Percentiles rank a stretch among this genome's conserved stretches.
phyloP scores from a whole-genome alignment of 2,113 vertebrate genomes.

The Istiophorus platypterus region DNA sequence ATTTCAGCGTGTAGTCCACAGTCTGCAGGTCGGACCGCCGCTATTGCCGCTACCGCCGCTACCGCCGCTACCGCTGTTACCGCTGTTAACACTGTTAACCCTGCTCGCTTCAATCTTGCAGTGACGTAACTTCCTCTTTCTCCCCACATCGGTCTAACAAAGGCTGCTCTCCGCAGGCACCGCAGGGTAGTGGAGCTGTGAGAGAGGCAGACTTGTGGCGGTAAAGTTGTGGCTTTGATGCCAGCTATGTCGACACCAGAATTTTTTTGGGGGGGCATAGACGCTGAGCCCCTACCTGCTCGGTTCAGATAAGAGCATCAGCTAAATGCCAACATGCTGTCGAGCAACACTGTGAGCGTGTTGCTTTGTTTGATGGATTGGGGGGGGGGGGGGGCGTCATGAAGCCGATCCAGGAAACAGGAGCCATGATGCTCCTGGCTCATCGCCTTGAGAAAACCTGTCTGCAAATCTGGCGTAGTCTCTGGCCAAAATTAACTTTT shows the following conservation, averaged over 20 bases:
- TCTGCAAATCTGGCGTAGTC: conserved; percentile 1
- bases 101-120: conserved; percentile 1
- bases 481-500: conserved; percentile 23
- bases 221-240: conserved; percentile 38
- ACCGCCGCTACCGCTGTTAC: background rate
- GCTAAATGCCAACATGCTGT: background rate
- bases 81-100: background rate
- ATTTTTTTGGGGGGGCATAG: background rate
- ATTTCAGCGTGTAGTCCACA: conserved; percentile 13
- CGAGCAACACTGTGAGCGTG: conserved; percentile 23
- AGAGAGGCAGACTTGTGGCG: conserved; percentile 9
- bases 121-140: background rate
- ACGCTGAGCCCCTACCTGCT: conserved; percentile 52
- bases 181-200: conserved; percentile 4
- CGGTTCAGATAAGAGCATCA: conserved; percentile 54
- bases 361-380: conserved; percentile 29
- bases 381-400: background rate
- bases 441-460: conserved; percentile 18
- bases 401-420: conserved; percentile 14
- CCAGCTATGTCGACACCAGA: background rate
- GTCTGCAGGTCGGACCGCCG: conserved; percentile 12
- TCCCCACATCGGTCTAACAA: background rate
- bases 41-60: background rate
- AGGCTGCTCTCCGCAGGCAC: conserved; percentile 37
- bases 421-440: conserved; percentile 4